Base-by-base conservation (phyloP, 2,797 vertebrate species). In the Sphenopsis melanotis region DNA sequence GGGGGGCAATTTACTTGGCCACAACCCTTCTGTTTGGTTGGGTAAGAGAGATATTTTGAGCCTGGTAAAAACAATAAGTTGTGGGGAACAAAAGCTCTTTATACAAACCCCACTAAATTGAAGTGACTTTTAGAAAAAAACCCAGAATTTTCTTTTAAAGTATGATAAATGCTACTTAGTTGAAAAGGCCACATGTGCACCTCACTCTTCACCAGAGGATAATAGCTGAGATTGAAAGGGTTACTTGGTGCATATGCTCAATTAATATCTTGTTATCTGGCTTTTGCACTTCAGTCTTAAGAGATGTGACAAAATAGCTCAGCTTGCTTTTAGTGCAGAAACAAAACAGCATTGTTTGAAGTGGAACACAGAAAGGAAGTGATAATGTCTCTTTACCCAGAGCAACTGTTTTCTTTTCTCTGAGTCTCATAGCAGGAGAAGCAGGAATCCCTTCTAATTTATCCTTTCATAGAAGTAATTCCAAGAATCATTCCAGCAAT, bases 211-310 rank as follows among this genome's bases (percentile, higher is more conserved):
- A 41, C 6, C 30, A 69, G 55, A 50, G 32, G 15, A 6, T 24
- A 52, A 1, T 10, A 30, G 22, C 37, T 82, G 49, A 63, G 34
- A 49, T 5, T 60, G 7, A 49, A 60, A 79, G 37, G 30, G 21
- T 65, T 71, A 32, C 26, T 64, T 42, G 17, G 16, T 69, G 9
- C 32, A 24, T 47, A 24, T 57, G 19, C 49, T 59, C 21, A 68
- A 55, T 37, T 55, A 21, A 3, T 36, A 22, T 29, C 61, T 63
- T 59, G 16, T 80, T 60, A 55, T 98, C 95, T 37, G 97, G 95
- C 49, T 98, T 97, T 78, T 97, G 90, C 74, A 97, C 94, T 94
- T 90, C 96, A n/a, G 87, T 91, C 96, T 98, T 90, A 41, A 59
- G 4, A 69, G 30, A 78, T 19, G 11, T 29, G 30, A n/a, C 22